phyloP scores from a whole-genome alignment of 2,797 vertebrate species.

The Morelia viridis region DNA sequence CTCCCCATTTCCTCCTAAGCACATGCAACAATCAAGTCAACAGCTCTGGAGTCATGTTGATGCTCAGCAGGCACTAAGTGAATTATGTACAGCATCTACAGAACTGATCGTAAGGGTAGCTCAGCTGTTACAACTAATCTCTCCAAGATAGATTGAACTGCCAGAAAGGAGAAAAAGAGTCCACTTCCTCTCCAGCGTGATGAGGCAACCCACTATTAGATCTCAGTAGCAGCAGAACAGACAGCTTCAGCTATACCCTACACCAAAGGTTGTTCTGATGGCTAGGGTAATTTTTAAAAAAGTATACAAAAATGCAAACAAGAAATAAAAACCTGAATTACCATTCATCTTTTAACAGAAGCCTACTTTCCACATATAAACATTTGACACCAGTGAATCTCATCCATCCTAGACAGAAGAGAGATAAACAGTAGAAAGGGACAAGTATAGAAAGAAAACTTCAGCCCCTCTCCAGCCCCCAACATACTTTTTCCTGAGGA shows the following conservation, averaged over 20 bases:
- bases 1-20: background rate
- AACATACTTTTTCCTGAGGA: background rate
- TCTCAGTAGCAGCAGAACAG: background rate
- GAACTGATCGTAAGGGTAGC: background rate
- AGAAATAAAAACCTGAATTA: background rate
- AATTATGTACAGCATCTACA: background rate
- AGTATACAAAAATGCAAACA: background rate
- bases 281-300: background rate
- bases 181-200: background rate
- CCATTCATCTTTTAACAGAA: background rate
- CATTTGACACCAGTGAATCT: background rate
- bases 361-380: background rate
- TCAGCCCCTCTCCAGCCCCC: background rate
- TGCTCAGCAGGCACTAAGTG: constrained; percentile 42
- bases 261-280: background rate
- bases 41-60: constrained; percentile 19
- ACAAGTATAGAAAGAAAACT: background rate
- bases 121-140: constrained; percentile 8
- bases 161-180: background rate
- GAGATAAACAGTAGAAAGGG: too few relatives aligned
- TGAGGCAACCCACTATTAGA: background rate
- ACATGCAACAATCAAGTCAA: constrained; percentile 11
- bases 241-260: background rate
- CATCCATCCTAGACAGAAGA: background rate
- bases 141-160: constrained; percentile 21